Evolutionary conservation across 2,113 vertebrate species (phyloP).

Genomic region (Stictonetta naevosa): DNA sequence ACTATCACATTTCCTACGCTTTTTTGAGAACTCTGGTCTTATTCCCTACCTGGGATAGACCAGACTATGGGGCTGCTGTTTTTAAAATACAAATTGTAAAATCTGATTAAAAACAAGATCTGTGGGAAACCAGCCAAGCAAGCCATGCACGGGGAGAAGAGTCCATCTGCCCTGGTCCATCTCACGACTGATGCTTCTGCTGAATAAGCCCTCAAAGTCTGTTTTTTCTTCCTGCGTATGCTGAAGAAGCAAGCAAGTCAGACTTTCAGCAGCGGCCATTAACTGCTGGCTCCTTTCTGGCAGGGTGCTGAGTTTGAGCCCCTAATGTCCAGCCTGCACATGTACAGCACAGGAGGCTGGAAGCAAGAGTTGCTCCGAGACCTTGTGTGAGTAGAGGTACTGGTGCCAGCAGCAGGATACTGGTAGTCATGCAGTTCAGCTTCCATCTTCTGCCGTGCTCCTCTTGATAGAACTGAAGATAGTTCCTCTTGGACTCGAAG

Average conservation of each 20-base stretch:
- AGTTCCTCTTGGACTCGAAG: background rate
- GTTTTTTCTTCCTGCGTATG: background rate
- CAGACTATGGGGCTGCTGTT: background rate
- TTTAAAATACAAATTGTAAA: background rate
- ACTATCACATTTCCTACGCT: background rate
- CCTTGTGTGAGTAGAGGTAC: accelerated
- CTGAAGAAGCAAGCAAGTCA: background rate
- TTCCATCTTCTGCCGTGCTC: background rate
- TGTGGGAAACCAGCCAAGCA: background rate
- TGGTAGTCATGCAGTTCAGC: background rate
- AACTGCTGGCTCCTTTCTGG: background rate
- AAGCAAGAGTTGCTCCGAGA: background rate
- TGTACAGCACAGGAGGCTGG: background rate
- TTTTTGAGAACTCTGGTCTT: background rate
- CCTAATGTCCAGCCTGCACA: accelerated
- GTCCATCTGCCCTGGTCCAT: background rate
- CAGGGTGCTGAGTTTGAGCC: background rate
- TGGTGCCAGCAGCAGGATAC: accelerated
- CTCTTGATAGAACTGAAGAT: background rate
- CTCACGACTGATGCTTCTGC: background rate
- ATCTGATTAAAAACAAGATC: background rate
- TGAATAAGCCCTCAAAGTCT: background rate
- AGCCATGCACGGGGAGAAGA: accelerated
- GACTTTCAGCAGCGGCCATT: background rate
- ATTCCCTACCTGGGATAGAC: background rate